phyloP scores from a whole-genome alignment of 2,113 vertebrate species.

The Pristiophorus japonicus region DNA sequence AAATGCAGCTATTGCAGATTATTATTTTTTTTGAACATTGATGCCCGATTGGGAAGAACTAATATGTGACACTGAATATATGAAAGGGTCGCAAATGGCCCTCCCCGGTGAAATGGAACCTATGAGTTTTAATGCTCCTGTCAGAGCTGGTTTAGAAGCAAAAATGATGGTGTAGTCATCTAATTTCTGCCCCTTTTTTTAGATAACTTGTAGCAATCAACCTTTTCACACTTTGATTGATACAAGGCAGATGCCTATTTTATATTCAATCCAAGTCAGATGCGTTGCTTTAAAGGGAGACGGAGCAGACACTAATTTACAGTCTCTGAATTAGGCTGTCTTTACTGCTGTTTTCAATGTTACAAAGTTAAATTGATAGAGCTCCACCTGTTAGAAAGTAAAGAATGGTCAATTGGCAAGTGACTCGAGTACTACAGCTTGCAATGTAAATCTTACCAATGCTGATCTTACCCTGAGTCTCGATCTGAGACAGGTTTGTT shows the following conservation, averaged over 20 bases:
- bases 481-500: background rate
- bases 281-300: conserved; percentile 26
- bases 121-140: conserved; percentile 42
- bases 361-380: conserved; percentile 23
- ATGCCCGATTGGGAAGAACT: conserved; percentile 62
- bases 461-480: background rate
- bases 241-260: conserved; percentile 25
- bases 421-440: background rate
- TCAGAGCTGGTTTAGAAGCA: conserved; percentile 36
- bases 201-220: conserved; percentile 36
- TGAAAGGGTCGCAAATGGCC: conserved; percentile 43
- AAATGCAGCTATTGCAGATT: conserved; percentile 51
- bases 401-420: background rate
- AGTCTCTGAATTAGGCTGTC: conserved; percentile 31
- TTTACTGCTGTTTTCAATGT: conserved; percentile 28
- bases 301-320: conserved; percentile 26
- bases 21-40: conserved; percentile 48
- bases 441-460: background rate
- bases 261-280: conserved; percentile 26
- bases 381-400: background rate
- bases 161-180: conserved; percentile 38
- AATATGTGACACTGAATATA: conserved; percentile 40
- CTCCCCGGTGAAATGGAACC: conserved; percentile 40
- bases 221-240: conserved; percentile 35
- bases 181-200: conserved; percentile 36